phyloP scores from a whole-genome alignment of 2,797 vertebrate species.

The Cirrhinus molitorella region DNA sequence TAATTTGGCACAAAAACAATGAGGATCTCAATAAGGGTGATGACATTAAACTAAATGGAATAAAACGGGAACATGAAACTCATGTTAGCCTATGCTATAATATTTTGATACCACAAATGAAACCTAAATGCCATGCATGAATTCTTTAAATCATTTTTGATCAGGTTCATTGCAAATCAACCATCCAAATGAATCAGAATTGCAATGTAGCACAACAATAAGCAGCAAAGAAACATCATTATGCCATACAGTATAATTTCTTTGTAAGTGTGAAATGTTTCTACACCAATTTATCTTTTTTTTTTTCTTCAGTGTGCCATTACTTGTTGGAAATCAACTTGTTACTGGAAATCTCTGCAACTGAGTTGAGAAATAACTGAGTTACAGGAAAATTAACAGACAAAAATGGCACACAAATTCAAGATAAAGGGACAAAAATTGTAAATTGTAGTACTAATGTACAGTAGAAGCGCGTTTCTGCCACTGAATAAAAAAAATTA shows the following conservation, averaged over 20 bases:
- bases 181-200: not conserved
- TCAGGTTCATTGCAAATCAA: not conserved
- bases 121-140: not conserved
- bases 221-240: not conserved
- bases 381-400: not conserved
- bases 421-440: not conserved
- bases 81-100: not conserved
- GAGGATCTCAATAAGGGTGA: not conserved
- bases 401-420: not conserved
- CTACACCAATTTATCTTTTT: not conserved
- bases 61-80: not conserved
- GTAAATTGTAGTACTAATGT: no score
- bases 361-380: not conserved
- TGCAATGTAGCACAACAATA: not conserved
- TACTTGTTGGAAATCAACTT: not conserved
- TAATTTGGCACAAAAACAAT: not conserved
- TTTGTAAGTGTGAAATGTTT: not conserved
- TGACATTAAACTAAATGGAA: not conserved
- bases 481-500: no score
- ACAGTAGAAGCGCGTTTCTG: no score
- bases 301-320: not conserved
- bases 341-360: not conserved
- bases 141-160: not conserved
- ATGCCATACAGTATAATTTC: not conserved
- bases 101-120: not conserved